Evolutionary conservation across 2,888 invertebrate species (phyloP).

Genomic region (Patella caerulea): DNA sequence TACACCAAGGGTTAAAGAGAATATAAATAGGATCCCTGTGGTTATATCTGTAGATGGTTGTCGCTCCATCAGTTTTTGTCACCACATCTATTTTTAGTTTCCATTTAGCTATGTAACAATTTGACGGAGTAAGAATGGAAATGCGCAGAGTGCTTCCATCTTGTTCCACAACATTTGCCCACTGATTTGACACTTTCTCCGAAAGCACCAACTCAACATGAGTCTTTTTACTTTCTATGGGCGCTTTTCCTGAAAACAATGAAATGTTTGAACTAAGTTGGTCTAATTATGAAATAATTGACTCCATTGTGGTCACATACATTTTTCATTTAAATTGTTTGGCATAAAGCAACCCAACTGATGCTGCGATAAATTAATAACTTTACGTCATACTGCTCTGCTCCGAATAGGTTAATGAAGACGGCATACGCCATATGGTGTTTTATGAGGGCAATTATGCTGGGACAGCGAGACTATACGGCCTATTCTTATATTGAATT

Average conservation of each 20-base stretch:
- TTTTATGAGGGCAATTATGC: too few species aligned
- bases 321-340: too few species aligned
- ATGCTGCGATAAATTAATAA: too few species aligned
- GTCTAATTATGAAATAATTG: not conserved
- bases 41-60: slow-evolving; percentile 37
- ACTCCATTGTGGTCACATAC: too few species aligned
- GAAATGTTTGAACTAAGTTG: not conserved
- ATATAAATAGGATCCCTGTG: slow-evolving; percentile 79
- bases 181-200: slow-evolving; percentile 44
- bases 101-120: slow-evolving; percentile 58
- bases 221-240: slow-evolving; percentile 52
- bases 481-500: too few species aligned
- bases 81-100: slow-evolving; percentile 53
- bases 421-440: too few species aligned
- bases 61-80: slow-evolving; percentile 32
- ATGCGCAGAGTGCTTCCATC: slow-evolving; percentile 38
- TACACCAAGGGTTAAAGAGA: slow-evolving; percentile 91
- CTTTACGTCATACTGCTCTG: too few species aligned
- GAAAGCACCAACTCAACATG: slow-evolving; percentile 53
- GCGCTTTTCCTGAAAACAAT: slow-evolving; percentile 45
- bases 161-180: slow-evolving; percentile 46
- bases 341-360: too few species aligned
- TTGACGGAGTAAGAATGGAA: slow-evolving; percentile 51
- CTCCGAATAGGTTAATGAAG: too few species aligned
- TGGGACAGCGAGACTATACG: too few species aligned